Conservation (phyloP, 2,888 invertebrate species). For the Isoperla grammatica region DNA sequence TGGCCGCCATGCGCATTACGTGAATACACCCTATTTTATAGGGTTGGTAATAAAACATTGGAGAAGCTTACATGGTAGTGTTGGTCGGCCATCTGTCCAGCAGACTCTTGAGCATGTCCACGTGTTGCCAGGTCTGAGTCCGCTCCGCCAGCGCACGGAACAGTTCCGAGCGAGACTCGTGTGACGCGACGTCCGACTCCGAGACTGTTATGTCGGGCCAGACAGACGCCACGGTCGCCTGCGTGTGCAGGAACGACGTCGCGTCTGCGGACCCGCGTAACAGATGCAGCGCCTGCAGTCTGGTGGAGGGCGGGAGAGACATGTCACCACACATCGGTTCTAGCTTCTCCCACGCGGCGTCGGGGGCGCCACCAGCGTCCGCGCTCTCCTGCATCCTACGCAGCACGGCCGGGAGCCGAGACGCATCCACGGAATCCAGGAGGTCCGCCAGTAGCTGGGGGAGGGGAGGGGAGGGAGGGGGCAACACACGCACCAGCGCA, state of each 20-base stretch:
- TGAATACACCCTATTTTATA: too few species aligned
- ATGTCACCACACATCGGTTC: conserved; percentile 28
- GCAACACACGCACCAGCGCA: conserved; percentile 17
- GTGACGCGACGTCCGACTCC: conserved; percentile 22
- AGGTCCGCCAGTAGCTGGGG: conserved; percentile 18
- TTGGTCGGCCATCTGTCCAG: conserved; percentile 25
- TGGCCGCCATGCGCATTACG: too few species aligned
- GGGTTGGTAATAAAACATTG: too few species aligned
- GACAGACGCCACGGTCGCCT: conserved; percentile 27
- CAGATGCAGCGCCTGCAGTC: conserved; percentile 25
- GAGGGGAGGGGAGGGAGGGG: conserved; percentile 10
- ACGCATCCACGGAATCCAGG: conserved; percentile 3
- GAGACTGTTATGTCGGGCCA: conserved; percentile 25
- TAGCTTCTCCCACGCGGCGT: conserved; percentile 7
- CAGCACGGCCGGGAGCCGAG: conserved; percentile 22
- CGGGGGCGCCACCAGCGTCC: neutral
- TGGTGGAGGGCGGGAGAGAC: conserved; percentile 23
- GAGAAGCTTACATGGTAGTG: neutral
- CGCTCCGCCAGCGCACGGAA: conserved; percentile 15
- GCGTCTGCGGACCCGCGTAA: conserved; percentile 16
- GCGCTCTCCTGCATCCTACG: conserved; percentile 22
- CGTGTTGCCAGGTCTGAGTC: conserved; percentile 23
- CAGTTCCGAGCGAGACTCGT: conserved; percentile 14
- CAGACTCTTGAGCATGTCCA: conserved; percentile 20
- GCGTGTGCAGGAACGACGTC: conserved; percentile 28